Base-by-base conservation (phyloP, 1,140 invertebrate genomes). In the Diachasmimorpha longicaudata region DNA sequence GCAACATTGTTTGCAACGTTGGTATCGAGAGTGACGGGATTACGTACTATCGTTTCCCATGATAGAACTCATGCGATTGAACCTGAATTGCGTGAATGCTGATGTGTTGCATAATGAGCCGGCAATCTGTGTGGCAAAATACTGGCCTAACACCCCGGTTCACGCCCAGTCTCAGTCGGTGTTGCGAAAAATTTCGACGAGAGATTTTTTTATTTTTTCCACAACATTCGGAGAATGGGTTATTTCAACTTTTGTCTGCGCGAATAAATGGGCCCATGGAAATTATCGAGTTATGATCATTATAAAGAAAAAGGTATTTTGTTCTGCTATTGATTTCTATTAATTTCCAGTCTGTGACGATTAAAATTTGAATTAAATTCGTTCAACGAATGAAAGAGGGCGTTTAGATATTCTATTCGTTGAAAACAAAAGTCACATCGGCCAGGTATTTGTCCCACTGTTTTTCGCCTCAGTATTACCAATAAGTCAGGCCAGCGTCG, bases 41-140 rank as follows among this genome's bases (percentile, higher is more conserved):
- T 63, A 63, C 58, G 58, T 63, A 63, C 58, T 25, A 63, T 78
- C 77, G 81, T 81, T 83, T 83, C 81, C 77, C 82, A 82, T 78
- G 81, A 79, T 82, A 77, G 79, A 74, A 71, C 77, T 66, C 52
- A 73, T 67, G 72, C 55, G 81, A 83, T 83, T 75, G 23, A 77
- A 79, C 80, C 79, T 72, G 79, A 81, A 79, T 83, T 83, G 82
- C 82, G 78, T 83, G 80, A 83, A 79, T 79, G 67, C 74, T 79
- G 74, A 77, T 68, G 66, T 46, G 13, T 82, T 82, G 82, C 82
- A 81, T 83, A 82, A 82, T 78, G 42, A 74, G 42, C 16, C 19
- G 42, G 46, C 31, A 16, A 72, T 55, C 1, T 63, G 58, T 63
- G 58, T 23, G 58, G 58, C 58, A 63, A 63, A 63, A 63, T 14